A percentile compares a stretch with the other conserved stretches of the same genome.
phyloP scores from a whole-genome alignment of 2,797 vertebrate species.

The Phyllotis vaccarum region DNA sequence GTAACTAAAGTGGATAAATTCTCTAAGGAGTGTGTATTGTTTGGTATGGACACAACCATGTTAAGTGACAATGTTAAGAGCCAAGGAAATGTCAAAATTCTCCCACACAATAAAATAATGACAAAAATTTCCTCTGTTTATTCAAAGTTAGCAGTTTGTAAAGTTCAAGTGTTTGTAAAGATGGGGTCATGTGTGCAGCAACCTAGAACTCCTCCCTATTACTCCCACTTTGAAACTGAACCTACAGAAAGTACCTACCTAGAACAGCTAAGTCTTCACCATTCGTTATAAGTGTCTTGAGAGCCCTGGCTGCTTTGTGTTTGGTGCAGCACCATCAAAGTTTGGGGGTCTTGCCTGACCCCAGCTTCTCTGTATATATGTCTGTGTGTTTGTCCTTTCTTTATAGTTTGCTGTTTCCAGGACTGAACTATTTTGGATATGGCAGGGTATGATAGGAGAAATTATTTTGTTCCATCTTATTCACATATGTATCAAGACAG shows the following conservation, averaged over 20 bases:
- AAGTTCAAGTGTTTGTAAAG: background rate
- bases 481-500: background rate
- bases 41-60: too few species aligned
- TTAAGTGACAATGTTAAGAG: background rate
- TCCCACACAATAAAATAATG: background rate
- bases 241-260: background rate
- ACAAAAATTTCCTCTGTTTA: background rate
- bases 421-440: too few species aligned
- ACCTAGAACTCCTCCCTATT: background rate
- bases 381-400: background rate
- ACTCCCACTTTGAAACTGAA: background rate
- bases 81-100: background rate
- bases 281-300: background rate
- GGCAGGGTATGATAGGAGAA: background rate
- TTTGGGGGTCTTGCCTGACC: rapidly evolving
- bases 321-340: background rate
- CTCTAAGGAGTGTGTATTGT: background rate
- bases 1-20: background rate
- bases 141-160: background rate
- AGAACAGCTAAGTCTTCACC: background rate
- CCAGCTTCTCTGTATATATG: background rate
- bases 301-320: background rate
- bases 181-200: background rate
- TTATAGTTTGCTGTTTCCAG: background rate
- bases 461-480: too few species aligned